A percentile compares a stretch with the other conserved stretches of the same genome.
phyloP scores from a whole-genome alignment of 2,113 vertebrate species.

The Equus przewalskii region DNA sequence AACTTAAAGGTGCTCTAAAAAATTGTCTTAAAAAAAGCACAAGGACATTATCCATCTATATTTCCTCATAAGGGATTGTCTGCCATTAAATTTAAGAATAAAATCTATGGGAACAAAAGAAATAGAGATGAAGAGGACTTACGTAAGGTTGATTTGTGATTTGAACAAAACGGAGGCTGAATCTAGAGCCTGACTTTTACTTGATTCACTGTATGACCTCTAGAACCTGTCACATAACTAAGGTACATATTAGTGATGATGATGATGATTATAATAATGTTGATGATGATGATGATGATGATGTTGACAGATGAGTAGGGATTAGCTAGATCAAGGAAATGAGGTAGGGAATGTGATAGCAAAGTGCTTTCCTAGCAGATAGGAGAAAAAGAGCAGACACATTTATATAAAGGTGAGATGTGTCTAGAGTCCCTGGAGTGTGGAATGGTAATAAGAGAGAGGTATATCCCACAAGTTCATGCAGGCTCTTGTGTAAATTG shows the following conservation, averaged over 20 bases:
- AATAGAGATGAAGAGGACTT: not conserved
- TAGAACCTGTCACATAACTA: not conserved
- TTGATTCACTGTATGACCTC: accelerated
- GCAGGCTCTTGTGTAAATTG: not conserved
- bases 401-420: not conserved
- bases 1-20: not conserved
- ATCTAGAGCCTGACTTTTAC: not conserved
- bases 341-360: accelerated
- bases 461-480: too few relatives aligned
- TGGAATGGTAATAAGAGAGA: accelerated
- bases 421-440: not conserved
- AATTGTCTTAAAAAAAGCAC: not conserved
- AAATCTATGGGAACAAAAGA: slow-evolving; percentile 10
- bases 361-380: not conserved
- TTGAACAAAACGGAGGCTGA: not conserved
- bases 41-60: not conserved
- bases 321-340: not conserved
- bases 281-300: not conserved
- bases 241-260: not conserved
- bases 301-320: not conserved
- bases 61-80: slow-evolving; percentile 9
- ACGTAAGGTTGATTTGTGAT: not conserved
- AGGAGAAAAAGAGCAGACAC: not conserved
- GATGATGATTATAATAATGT: not conserved
- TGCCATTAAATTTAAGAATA: slow-evolving; percentile 50